Base-by-base conservation (phyloP, 2,888 invertebrate species). In the Acleris sparsana region DNA sequence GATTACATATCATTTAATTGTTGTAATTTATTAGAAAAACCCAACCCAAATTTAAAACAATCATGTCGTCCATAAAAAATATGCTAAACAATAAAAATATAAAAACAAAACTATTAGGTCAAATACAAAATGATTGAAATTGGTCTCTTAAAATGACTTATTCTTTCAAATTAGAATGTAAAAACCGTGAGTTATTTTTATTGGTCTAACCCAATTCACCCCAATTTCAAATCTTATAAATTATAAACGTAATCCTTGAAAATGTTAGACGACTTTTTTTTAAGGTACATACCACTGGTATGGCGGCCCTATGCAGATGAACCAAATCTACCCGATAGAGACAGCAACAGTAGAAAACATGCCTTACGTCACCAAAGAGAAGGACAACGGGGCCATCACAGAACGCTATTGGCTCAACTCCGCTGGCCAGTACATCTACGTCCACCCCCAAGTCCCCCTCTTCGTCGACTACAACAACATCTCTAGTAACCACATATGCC, bases 391-490 rank as follows among this genome's bases (percentile, higher is more conserved):
- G 11, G 94, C 94, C 0, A 91, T 95, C 1, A 84, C 93, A 2
- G 96, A 96, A 77, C 90, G 95, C 70, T 95, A 95, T 76, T 96
- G 97, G 96, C 87, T 97, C 16, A 95, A 94, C 69, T 95, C 96
- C 0, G 92, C 89, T 16, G 97, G 97, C 9, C 93, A 94, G 65
- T 95, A 95, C 71, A 84, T 96, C 46, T 94, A 93, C 73, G 94
- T 96, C 0, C 90, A 94, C 58, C 92, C 94, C 2, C 87, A 90
- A 67, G 94, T 94, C 0, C 96, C 96, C 0, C 85, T 97, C 0
- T 96, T 96, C 78, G 89, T 96, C 0, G 95, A 96, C 76, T 95
- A 96, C 73, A 95, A 95, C 73, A 93, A 93, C 65, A 78, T 92
- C 17, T 77, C 84, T 7, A 79, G 78, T n/a, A 92, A 93, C 46